Evolutionary conservation across 2,888 invertebrate species (phyloP).

Genomic region (Pammene aurita): DNA sequence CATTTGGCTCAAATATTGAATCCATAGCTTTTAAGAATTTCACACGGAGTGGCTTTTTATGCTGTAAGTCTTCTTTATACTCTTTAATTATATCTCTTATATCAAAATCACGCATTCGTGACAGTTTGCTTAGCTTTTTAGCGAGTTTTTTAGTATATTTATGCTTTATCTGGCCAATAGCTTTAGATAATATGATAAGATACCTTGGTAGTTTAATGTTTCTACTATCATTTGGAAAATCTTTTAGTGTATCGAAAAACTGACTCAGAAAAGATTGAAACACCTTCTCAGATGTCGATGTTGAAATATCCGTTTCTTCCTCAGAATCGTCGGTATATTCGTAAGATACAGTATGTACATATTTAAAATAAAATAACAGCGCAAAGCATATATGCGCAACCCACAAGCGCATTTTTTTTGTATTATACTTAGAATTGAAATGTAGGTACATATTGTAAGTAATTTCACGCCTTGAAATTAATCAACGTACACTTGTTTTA

Average conservation of each 20-base stretch:
- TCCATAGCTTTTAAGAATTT: conserved; percentile 62
- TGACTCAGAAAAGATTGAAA: conserved; percentile 61
- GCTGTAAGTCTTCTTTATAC: conserved; percentile 50
- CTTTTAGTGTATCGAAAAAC: conserved; percentile 54
- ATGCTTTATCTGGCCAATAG: conserved; percentile 50
- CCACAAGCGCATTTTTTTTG: conserved; percentile 13
- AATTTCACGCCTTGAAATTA: conserved; percentile 45
- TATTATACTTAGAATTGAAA: not conserved
- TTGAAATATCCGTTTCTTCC: not conserved
- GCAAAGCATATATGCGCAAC: not conserved
- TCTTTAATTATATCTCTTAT: conserved; percentile 50
- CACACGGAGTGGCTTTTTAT: conserved; percentile 44
- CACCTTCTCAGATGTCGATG: conserved; percentile 49
- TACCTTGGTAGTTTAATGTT: conserved; percentile 49
- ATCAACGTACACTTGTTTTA: not conserved
- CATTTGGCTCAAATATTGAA: conserved; percentile 53
- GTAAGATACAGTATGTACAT: not conserved
- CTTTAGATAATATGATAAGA: conserved; percentile 51
- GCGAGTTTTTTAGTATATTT: conserved; percentile 51
- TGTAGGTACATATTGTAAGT: not conserved
- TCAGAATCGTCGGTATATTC: not conserved
- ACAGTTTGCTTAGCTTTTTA: conserved; percentile 51
- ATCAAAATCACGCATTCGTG: conserved; percentile 52
- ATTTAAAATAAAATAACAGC: conserved; percentile 6
- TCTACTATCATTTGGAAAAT: conserved; percentile 51